Evolutionary conservation across 2,113 vertebrate species (phyloP).

Genomic region (Pangasianodon gigas): DNA sequence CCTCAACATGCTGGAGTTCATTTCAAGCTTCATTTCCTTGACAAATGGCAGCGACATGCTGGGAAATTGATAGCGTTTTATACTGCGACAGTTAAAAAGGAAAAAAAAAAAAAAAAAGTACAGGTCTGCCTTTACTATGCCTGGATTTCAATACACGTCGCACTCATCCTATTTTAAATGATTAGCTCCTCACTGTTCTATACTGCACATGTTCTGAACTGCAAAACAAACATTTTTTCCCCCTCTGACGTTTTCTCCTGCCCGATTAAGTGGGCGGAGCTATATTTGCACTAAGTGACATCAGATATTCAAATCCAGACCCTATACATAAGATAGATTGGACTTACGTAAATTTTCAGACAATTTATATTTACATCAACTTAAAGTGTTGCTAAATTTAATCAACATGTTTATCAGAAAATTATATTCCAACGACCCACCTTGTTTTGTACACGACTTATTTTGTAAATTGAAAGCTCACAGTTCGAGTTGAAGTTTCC

Average conservation of each 20-base stretch:
- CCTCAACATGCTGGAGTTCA: constrained; percentile 17
- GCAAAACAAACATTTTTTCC: not conserved
- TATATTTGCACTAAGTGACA: not conserved
- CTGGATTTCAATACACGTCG: not conserved
- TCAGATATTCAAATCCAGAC: not conserved
- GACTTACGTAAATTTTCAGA: not conserved
- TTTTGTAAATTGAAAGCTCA: no score
- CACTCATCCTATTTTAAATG: not conserved
- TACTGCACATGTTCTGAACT: not conserved
- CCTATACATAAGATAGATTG: no score
- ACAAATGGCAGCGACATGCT: constrained; percentile 27
- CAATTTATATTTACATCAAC: not conserved
- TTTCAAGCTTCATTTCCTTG: constrained; percentile 54
- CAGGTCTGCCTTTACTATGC: not conserved
- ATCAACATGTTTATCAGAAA: no score
- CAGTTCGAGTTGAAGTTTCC: no score
- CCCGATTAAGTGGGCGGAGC: not conserved
- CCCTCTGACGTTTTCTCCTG: not conserved
- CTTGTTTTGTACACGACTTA: no score
- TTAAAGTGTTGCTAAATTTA: not conserved
- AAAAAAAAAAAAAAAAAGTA: not conserved
- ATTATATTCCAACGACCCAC: no score
- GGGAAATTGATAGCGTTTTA: not conserved
- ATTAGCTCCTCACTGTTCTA: not conserved
- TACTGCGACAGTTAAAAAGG: not conserved